A percentile compares a stretch with the other conserved stretches of the same genome.
These are phyloP conservation scores for Bombus balteatus DNA, from an alignment of 1,140 invertebrate species.

Conservation along the genomic window DNA sequence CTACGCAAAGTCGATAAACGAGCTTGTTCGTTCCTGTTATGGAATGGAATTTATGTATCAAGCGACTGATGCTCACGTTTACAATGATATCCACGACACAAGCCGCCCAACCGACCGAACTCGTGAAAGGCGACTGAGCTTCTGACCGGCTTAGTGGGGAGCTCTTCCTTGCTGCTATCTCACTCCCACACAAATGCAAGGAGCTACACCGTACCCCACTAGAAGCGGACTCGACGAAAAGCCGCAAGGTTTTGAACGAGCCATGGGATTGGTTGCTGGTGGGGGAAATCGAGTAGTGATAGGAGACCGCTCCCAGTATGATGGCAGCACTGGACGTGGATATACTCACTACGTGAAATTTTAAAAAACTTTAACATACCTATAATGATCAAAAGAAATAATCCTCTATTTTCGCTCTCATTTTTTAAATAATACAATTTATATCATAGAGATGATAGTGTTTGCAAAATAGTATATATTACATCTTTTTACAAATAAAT, in stretches of 20 bases:
- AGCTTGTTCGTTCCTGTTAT: neutral
- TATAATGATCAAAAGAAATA: neutral
- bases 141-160: conserved; percentile 52
- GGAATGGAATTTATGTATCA: conserved; percentile 35
- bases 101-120: conserved; percentile 54
- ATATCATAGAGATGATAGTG: neutral
- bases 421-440: neutral
- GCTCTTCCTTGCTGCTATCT: conserved; percentile 55
- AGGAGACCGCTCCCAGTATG: conserved; percentile 31
- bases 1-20: conserved; percentile 23
- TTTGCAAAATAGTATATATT: neutral
- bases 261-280: conserved; percentile 43
- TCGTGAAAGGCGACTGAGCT: conserved; percentile 72
- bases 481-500: neutral
- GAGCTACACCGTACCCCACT: conserved; percentile 25
- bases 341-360: neutral
- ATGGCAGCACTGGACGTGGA: conserved; percentile 38
- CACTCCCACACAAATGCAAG: conserved; percentile 37
- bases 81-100: conserved; percentile 22
- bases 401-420: neutral
- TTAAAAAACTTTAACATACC: neutral
- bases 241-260: conserved; percentile 41
- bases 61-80: conserved; percentile 29
- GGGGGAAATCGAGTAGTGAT: conserved; percentile 5
- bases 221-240: conserved; percentile 47